These are phyloP conservation scores for Syngnathus rostellatus DNA, from an alignment of 2,797 vertebrate genomes.

Conservation along the genomic window DNA sequence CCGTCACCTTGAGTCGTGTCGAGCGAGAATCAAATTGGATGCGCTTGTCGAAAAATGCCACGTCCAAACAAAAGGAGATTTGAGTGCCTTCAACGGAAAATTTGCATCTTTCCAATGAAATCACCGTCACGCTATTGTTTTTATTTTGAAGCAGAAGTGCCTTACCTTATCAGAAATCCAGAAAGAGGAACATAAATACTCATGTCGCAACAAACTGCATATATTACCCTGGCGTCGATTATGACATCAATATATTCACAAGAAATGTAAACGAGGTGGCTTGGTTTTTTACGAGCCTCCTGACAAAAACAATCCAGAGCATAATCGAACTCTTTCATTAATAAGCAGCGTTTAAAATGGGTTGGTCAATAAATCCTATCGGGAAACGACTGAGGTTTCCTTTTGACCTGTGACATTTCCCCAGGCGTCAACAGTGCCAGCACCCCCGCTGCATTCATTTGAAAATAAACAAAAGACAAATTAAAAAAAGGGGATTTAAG, in stretches of 20 bases:
- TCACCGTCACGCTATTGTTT: slow-evolving; percentile 15
- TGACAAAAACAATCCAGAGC: neutral
- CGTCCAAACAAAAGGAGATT: slow-evolving; percentile 23
- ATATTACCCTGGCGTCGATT: neutral
- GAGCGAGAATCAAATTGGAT: slow-evolving; percentile 24
- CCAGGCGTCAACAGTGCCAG: slow-evolving; percentile 12
- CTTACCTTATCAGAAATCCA: no score
- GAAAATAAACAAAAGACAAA: slow-evolving; percentile 7
- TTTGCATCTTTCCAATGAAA: slow-evolving; percentile 25
- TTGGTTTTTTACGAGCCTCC: neutral
- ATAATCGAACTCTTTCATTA: neutral
- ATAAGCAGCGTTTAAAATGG: neutral
- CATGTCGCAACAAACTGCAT: neutral
- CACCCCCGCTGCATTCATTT: slow-evolving; percentile 5
- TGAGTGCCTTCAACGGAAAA: neutral
- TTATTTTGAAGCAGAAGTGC: neutral
- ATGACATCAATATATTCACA: neutral
- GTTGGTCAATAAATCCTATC: neutral
- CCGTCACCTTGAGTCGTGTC: slow-evolving; percentile 32
- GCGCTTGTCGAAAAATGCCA: slow-evolving; percentile 8
- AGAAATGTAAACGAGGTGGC: no score
- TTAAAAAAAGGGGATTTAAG: neutral
- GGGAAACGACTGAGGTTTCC: neutral
- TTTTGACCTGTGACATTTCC: slow-evolving; percentile 25
- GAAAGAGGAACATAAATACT: neutral